A percentile compares a stretch with the other conserved stretches of the same genome.
Conservation (phyloP, 37 sponge, comb jelly and placozoan genomes). For the Aplysina aerophoba region DNA sequence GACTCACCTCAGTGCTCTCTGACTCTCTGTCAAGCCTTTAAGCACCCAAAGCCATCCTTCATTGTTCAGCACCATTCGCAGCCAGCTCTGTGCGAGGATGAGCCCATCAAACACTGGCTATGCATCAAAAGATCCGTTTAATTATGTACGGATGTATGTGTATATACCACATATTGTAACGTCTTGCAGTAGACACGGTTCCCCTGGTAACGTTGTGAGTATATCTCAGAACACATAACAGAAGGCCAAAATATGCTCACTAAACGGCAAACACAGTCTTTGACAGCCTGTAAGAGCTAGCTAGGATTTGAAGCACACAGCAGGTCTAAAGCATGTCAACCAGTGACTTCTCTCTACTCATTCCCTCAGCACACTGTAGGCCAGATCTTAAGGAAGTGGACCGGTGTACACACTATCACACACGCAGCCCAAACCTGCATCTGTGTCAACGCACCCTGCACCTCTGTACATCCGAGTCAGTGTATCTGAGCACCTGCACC, state of each 20-base stretch:
- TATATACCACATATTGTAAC: neutral
- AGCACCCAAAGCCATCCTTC: neutral
- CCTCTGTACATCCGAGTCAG: constrained; percentile 67
- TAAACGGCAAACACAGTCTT: neutral
- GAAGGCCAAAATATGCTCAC: neutral
- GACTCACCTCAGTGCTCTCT: constrained; percentile 7
- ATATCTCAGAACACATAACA: neutral
- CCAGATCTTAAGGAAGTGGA: too few species aligned
- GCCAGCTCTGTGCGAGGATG: neutral
- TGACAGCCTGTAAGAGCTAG: too few species aligned
- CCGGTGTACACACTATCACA: too few species aligned
- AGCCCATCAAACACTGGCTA: neutral
- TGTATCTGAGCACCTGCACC: constrained; percentile 46
- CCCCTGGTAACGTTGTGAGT: too few species aligned
- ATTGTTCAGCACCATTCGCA: constrained; percentile 2
- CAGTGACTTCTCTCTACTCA: too few species aligned
- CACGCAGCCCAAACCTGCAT: too few species aligned
- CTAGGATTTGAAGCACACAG: too few species aligned
- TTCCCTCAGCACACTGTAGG: too few species aligned
- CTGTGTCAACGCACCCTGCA: constrained; percentile 49
- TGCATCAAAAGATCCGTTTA: neutral
- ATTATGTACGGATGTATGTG: neutral
- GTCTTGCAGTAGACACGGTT: too few species aligned
- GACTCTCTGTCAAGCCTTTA: neutral
- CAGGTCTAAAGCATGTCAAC: too few species aligned